Evolutionary conservation across 2,888 invertebrate genomes (phyloP).

Genomic region (Helleia helle): DNA sequence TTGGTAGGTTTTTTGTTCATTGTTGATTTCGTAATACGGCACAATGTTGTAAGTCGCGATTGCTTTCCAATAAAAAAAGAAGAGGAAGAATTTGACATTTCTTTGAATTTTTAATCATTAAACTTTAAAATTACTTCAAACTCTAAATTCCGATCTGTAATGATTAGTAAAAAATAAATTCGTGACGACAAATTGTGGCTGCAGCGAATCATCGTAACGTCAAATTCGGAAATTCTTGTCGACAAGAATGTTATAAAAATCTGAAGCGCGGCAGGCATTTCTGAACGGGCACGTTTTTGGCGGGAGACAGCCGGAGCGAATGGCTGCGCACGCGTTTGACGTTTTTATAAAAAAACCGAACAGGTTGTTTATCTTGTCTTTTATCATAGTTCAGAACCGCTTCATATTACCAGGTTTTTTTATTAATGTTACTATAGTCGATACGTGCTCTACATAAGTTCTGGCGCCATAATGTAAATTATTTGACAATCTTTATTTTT

Average conservation of each 20-base stretch:
- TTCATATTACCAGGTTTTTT: too few species aligned
- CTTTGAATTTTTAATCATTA: too few species aligned
- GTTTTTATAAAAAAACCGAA: constrained; percentile 27
- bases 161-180: not conserved
- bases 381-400: not conserved
- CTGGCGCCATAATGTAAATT: too few species aligned
- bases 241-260: constrained; percentile 32
- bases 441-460: too few species aligned
- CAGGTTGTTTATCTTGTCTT: constrained; percentile 25
- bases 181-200: constrained; percentile 8
- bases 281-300: constrained; percentile 53
- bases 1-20: too few species aligned
- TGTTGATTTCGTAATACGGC: too few species aligned
- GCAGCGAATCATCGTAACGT: constrained; percentile 5
- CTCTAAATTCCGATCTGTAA: not conserved
- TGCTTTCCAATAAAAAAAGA: too few species aligned
- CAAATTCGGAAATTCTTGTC: constrained; percentile 3
- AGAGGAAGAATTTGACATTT: too few species aligned
- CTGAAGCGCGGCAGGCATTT: constrained; percentile 47
- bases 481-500: too few species aligned
- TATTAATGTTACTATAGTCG: too few species aligned
- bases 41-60: too few species aligned
- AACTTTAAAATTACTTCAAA: not conserved
- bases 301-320: constrained; percentile 47
- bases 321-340: constrained; percentile 54